Percentiles rank a stretch among this genome's conserved stretches.
These are phyloP conservation scores for Synanthedon myopaeformis DNA, from an alignment of 2,888 invertebrate genomes.

Conservation along the genomic window DNA sequence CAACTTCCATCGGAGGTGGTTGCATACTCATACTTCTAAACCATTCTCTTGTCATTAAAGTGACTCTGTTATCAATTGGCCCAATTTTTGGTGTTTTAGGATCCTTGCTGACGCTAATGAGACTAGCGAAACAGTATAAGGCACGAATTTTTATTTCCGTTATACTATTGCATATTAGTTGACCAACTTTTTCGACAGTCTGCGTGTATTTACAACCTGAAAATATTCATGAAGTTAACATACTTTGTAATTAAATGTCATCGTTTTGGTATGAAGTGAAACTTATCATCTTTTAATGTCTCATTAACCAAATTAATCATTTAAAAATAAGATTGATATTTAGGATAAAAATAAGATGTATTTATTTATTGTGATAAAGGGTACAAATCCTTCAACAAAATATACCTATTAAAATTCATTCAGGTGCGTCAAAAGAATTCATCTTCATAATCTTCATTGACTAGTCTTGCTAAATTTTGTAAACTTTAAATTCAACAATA, in stretches of 20 bases:
- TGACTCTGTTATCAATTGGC: constrained; percentile 52
- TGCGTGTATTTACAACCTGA: constrained; percentile 49
- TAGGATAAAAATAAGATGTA: too few relatives aligned
- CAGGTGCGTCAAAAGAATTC: too few relatives aligned
- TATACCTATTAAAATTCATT: too few relatives aligned
- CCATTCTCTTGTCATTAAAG: constrained; percentile 64
- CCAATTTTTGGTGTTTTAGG: constrained; percentile 40
- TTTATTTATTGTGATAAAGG: too few relatives aligned
- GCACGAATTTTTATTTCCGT: constrained; percentile 77
- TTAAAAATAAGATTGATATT: too few relatives aligned
- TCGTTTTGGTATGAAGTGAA: background rate
- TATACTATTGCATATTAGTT: constrained; percentile 71
- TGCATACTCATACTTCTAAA: constrained; percentile 46
- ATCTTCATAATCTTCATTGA: too few relatives aligned
- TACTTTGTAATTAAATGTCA: too few relatives aligned
- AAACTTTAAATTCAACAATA: too few relatives aligned
- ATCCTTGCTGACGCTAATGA: constrained; percentile 63
- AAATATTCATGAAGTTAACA: constrained; percentile 7
- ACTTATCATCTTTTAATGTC: background rate
- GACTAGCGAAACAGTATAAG: constrained; percentile 73
- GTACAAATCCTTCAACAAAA: too few relatives aligned
- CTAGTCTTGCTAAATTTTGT: too few relatives aligned
- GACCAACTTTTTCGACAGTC: constrained; percentile 71
- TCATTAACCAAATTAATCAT: too few relatives aligned
- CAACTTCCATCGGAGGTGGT: constrained; percentile 68